Evolutionary conservation across 2,888 invertebrate species (phyloP).

Genomic region (Tipula confusa): DNA sequence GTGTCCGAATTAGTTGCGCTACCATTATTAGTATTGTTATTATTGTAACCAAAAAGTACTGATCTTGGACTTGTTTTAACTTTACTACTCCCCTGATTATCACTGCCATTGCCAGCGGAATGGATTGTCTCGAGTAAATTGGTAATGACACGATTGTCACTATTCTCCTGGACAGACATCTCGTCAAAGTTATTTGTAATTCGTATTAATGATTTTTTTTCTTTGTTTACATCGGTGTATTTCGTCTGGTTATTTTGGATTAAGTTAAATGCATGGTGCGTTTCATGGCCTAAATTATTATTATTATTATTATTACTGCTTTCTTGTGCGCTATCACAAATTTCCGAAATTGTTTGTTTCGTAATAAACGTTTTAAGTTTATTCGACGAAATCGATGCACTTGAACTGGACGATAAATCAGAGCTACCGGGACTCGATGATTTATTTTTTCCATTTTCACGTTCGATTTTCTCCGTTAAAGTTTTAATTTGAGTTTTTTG

Average conservation of each 20-base stretch:
- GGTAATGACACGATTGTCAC: neutral
- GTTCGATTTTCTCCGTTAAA: slow-evolving; percentile 59
- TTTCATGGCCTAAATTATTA: neutral
- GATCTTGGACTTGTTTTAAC: neutral
- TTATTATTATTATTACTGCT: neutral
- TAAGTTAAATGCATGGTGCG: neutral
- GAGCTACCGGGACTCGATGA: neutral
- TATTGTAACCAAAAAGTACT: neutral
- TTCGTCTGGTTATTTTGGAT: neutral
- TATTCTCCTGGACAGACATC: neutral
- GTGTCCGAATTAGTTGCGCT: neutral
- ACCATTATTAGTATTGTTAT: neutral
- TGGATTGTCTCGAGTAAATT: neutral
- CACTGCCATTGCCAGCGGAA: slow-evolving; percentile 26
- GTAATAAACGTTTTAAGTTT: neutral
- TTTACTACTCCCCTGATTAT: neutral
- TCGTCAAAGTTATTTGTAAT: slow-evolving; percentile 3
- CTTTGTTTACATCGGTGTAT: neutral
- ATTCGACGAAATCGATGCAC: neutral
- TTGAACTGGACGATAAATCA: neutral
- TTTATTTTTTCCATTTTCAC: slow-evolving; percentile 31
- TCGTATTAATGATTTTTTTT: slow-evolving; percentile 5
- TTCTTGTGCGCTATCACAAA: neutral
- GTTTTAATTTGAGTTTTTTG: slow-evolving; percentile 77
- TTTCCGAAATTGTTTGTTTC: neutral